Evolutionary conservation across 2,888 invertebrate species (phyloP).

Genomic region (Dasypolia templi): DNA sequence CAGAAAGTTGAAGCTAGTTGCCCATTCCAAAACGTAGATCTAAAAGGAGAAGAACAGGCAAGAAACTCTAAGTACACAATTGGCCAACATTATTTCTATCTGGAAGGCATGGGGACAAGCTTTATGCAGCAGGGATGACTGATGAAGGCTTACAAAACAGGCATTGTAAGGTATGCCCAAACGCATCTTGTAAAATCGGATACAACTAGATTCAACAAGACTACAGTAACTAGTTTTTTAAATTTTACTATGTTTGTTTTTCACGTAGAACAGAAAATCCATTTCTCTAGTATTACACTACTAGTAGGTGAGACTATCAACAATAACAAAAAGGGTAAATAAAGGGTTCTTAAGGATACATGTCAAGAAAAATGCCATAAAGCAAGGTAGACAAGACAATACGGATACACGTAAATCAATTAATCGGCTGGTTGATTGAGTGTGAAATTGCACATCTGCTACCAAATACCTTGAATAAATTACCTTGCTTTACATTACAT

Average conservation of each 20-base stretch:
- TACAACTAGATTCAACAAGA: not conserved
- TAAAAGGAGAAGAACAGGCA: no score
- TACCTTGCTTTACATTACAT: no score
- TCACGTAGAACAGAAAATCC: no score
- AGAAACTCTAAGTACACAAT: no score
- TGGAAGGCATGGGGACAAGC: not conserved
- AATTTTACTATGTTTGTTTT: no score
- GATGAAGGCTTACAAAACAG: not conserved
- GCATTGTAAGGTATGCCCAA: not conserved
- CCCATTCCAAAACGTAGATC: no score
- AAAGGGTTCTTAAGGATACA: no score
- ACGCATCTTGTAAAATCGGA: conserved; percentile 2
- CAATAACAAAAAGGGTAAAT: not conserved
- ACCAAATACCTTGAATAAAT: conserved; percentile 42
- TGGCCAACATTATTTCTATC: not conserved
- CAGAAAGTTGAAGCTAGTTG: no score
- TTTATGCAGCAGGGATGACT: not conserved
- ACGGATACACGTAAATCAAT: conserved; percentile 31
- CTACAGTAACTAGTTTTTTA: no score
- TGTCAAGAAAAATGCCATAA: not conserved
- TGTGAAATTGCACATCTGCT: conserved; percentile 36
- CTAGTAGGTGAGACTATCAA: not conserved
- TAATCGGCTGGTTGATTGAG: conserved; percentile 25
- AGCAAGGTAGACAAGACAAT: conserved; percentile 20
- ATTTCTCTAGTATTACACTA: no score